Evolutionary conservation across 1,140 invertebrate species (phyloP), one percentile per base, ranked within the genome.

Genomic region (Cyclargus thomasi): DNA sequence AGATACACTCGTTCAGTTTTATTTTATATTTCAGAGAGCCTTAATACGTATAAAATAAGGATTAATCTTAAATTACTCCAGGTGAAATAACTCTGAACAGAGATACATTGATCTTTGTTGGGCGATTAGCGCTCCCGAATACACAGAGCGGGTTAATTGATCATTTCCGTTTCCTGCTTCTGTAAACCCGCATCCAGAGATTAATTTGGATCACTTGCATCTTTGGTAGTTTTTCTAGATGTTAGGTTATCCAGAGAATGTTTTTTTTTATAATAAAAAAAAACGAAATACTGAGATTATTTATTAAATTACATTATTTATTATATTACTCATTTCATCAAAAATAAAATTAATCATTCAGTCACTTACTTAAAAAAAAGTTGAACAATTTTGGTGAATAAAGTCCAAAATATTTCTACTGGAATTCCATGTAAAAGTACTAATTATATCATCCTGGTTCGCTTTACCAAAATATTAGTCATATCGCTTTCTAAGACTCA

Each of bases 151-250:
- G 64, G 66, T 68, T 72, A 72, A 74, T 72, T 74, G 70, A 67
- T 70, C 20, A 66, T 69, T 74, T 74, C 73, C 73, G 57, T 63
- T 74, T 74, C 73, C 73, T 68, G 72, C 66, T 36, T 23, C 63
- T 67, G 47, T 63, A 29, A 57, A 65, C 70, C 55, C 23, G 20
- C 57, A 21, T 59, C 4, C 53, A n/a, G n/a, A 8, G 18, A 59
- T 22, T 20, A 59, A 59, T 47, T 47, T 47, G 39, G 39, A 47
- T 47, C 39, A 47, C 39, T 47, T 47, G 39, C 39, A 16, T 16
- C 39, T 11, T 47, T 47, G 39, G 39, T 11, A 8, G 2, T 47
- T 16, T 47, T 14, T 47, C 8, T 8, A 5, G 29, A 47, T 14
- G 3, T 47, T 16, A 47, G 8, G 29, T 35, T 35, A 35, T n/a